Evolutionary conservation across 2,113 vertebrate species (phyloP).

Genomic region (Nyctereutes procyonoides): DNA sequence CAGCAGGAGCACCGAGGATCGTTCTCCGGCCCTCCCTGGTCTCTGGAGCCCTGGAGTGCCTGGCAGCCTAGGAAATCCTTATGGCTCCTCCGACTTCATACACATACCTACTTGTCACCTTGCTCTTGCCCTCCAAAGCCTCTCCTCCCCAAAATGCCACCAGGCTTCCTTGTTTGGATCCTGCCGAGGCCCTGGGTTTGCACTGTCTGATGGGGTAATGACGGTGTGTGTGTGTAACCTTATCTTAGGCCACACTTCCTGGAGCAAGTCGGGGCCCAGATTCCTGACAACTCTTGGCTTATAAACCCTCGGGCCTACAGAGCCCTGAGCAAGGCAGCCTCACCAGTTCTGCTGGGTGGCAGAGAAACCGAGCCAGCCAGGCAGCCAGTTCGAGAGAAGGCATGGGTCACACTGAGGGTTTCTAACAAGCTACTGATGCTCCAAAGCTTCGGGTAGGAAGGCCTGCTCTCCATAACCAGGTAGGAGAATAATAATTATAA

Average conservation of each 20-base stretch:
- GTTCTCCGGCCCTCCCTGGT: rapidly evolving
- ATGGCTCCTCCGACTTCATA: not conserved
- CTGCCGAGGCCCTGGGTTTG: not conserved
- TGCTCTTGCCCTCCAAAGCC: rapidly evolving
- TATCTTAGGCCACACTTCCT: not conserved
- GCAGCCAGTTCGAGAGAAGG: too few relatives aligned
- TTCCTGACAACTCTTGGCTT: conserved; percentile 32
- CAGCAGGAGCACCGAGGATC: rapidly evolving
- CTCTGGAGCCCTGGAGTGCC: not conserved
- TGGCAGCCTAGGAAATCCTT: rapidly evolving
- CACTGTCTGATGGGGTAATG: not conserved
- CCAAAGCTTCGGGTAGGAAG: not conserved
- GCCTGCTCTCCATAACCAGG: not conserved
- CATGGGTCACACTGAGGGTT: not conserved
- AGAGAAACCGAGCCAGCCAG: not conserved
- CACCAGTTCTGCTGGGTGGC: too few relatives aligned
- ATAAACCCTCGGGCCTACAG: not conserved
- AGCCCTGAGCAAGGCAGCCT: not conserved
- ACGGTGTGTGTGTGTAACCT: rapidly evolving
- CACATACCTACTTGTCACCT: not conserved
- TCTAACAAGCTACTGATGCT: not conserved
- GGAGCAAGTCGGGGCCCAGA: not conserved
- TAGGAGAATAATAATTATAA: not conserved
- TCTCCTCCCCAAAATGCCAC: not conserved
- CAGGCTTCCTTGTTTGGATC: not conserved